Evolutionary conservation across 2,888 invertebrate genomes (phyloP), one percentile per base, ranked within the genome.

Genomic region (Parnassius apollo): DNA sequence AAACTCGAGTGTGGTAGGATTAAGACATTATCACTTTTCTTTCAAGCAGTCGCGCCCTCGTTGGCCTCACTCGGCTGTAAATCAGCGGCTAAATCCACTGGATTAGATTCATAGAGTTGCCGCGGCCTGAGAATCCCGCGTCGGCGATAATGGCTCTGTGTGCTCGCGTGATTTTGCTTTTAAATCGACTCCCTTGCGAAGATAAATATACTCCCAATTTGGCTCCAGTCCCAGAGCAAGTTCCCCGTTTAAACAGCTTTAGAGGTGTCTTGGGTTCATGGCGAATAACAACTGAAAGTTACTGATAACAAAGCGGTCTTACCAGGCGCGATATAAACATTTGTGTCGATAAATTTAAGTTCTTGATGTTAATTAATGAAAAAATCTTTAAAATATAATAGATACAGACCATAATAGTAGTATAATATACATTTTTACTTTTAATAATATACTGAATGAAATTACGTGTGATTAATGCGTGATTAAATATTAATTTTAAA

Each of bases 21-120:
- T 93, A 93, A 93, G 93, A 93, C 93, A 93, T 94, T 93, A 93
- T 93, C 93, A 93, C 93, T 93, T 93, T 93, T 93, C 93, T 93
- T 93, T 92, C 81, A 75, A 85, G 85, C 83, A 86, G 82, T 82
- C 82, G 83, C 85, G 88, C 89, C 90, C 88, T 85, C 82, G 77
- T 81, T 76, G 83, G 82, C 85, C 72, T 79, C 77, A 75, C 77
- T 81, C 83, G 86, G 82, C 90, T 90, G 89, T 91, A 92, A 93
- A 93, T 93, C 93, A 92, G 91, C 77, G 84, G 83, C 85, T 86
- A 88, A 89, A 91, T 91, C 91, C 92, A 81, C 83, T 78, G 92
- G 93, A 93, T 93, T 92, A 92, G 91, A 92, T 88, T 87, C 88
- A 90, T 91, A 90, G 91, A 91, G 86, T 91, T 86, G 84, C 84